These are phyloP conservation scores for Scrobipalpa costella DNA, from an alignment of 2,888 invertebrate genomes.

Conservation along the genomic window DNA sequence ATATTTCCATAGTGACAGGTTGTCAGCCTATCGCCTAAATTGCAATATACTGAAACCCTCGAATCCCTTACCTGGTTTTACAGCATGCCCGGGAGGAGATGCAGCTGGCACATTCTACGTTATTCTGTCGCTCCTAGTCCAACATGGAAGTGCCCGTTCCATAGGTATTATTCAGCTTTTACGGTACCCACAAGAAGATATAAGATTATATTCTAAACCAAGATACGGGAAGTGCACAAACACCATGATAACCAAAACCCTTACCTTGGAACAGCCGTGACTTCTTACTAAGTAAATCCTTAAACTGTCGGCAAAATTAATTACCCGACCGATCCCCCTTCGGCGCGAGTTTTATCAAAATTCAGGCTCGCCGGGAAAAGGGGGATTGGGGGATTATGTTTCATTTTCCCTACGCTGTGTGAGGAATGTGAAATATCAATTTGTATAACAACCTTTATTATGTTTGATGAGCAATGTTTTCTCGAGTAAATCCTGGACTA, in stretches of 20 bases:
- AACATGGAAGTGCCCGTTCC: too few relatives aligned
- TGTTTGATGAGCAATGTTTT: constrained; percentile 5
- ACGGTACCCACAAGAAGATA: too few relatives aligned
- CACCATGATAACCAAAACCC: background rate
- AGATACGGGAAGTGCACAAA: background rate
- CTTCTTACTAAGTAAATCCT: constrained; percentile 58
- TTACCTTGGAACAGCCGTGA: constrained; percentile 51
- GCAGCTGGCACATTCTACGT: too few relatives aligned
- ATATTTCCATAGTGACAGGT: too few relatives aligned
- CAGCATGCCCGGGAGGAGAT: too few relatives aligned
- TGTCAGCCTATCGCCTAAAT: too few relatives aligned
- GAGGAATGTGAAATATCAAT: constrained; percentile 19
- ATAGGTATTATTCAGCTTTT: too few relatives aligned
- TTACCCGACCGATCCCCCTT: constrained; percentile 56
- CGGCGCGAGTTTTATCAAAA: constrained; percentile 50
- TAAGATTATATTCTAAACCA: too few relatives aligned
- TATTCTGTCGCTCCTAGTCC: too few relatives aligned
- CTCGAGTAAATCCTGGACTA: background rate
- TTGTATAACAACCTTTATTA: background rate
- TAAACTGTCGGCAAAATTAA: constrained; percentile 67
- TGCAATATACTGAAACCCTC: too few relatives aligned
- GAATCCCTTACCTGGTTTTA: too few relatives aligned
- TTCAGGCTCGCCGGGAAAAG: constrained; percentile 36
- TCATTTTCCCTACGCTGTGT: constrained; percentile 5
- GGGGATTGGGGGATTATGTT: constrained; percentile 11